Base-by-base conservation (phyloP, 1,140 invertebrate species). In the Philopotamus ludificatus region DNA sequence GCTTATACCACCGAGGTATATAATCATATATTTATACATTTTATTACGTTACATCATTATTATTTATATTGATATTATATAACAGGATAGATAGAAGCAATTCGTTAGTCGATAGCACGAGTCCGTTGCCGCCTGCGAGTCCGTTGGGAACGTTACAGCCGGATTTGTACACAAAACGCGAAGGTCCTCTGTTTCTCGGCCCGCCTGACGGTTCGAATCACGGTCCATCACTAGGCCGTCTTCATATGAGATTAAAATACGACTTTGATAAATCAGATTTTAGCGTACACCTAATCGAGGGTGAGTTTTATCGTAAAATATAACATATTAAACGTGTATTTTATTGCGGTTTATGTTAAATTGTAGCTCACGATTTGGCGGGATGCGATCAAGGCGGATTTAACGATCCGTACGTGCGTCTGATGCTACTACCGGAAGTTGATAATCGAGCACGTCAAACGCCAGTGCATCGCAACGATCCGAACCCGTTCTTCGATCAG, bases 221-320 rank as follows among this genome's bases (percentile, higher is more conserved):
- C 4, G 85, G 85, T 1, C 83, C 85, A 16, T 85, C 85, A 50
- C 80, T 93, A 7, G 92, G 92, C 21, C 81, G 90, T 42, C 82
- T 95, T 62, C 92, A 94, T 74, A 82, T 94, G 67, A 81, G 90
- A n/a, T 80, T 95, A 3, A 92, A 90, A 70, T 95, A 94, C 71
- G 92, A 95, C 77, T 93, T 94, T 72, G 88, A 94, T 74, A 85
- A 90, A 71, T 94, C 91, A 18, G 93, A 95, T 76, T 80, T 95
- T 44, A 86, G 91, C 63, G 89, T 94, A 20, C 91, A 94, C 77
- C 77, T 95, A 41, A 94, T 95, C 78, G 90, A 92, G 88, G 90
- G 90, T 92, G 74, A 71, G 67, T 15, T 34, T 39, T 58, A 20
- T 2, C n/a, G n/a, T n/a, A n/a, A n/a, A n/a, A n/a, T n/a, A n/a